Evolutionary conservation across 1,140 invertebrate genomes (phyloP), one percentile per base, ranked within the genome.

Genomic region (Helicoverpa armigera): DNA sequence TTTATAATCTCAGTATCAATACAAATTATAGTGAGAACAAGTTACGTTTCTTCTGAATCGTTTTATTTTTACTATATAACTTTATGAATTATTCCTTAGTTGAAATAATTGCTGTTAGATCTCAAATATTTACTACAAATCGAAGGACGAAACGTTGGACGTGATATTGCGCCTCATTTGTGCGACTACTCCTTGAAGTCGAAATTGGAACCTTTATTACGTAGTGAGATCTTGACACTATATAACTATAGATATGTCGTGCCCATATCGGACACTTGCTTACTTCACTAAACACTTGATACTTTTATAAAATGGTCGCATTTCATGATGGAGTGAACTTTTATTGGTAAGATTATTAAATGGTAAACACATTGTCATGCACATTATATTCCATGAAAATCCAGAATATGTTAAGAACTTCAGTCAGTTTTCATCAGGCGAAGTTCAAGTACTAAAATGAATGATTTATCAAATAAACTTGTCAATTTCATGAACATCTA

Each of bases 121-220:
- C 53, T 11, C 56, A 18, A 9, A 23, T 58, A 58, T 29, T 23
- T 29, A 60, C 58, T 60, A 60, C 23, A 73, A 73, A 58, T 16
- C 14, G 53, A 73, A 73, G 70, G 70, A 73, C 70, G 70, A 56
- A 73, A 56, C 56, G 53, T 56, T 58, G 70, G 70, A 73, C 70
- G 70, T 56, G n/a, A 54, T 2, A 54, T 73, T 56, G 53, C 67
- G 67, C 18, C 48, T 53, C 50, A 29, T 56, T 56, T 73, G 53
- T 73, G 70, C 70, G 53, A 73, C 54, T 51, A 31, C 14, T 53
- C n/a, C 43, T 10, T 67, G 9, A 50, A 67, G n/a, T 23, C n/a
- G 16, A 69, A 9, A 51, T 4, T n/a, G 14, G 1, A 31, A 54
- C 12, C 12, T 29, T 53, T 70, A 50, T 14, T 13, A 9, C 16